These are phyloP conservation scores for Pampus argenteus DNA, from an alignment of 2,797 vertebrate species.

Conservation along the genomic window DNA sequence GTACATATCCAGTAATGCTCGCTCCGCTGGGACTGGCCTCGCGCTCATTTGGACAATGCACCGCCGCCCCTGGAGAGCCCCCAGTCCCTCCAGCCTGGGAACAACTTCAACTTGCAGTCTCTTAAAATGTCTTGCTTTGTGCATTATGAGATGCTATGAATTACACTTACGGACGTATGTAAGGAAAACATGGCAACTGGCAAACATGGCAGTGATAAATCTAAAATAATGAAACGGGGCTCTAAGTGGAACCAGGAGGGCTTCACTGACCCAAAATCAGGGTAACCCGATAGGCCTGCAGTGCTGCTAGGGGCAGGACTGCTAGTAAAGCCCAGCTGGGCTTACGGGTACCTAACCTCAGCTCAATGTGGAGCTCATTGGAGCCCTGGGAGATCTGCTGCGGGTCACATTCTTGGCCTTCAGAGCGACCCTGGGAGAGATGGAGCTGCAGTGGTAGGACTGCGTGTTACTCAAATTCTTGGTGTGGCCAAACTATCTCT, in stretches of 20 bases:
- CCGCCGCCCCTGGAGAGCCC: constrained; percentile 51
- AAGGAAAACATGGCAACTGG: constrained; percentile 73
- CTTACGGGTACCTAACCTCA: constrained; percentile 45
- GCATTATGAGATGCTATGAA: constrained; percentile 76
- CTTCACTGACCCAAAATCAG: constrained; percentile 63
- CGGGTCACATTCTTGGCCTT: constrained; percentile 61
- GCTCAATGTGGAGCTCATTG: constrained; percentile 65
- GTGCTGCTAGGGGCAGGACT: constrained; percentile 60
- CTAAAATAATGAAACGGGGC: constrained; percentile 84
- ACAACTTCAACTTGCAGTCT: constrained; percentile 64
- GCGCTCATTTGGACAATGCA: constrained; percentile 43
- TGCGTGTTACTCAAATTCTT: constrained; percentile 5
- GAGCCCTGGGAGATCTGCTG: constrained; percentile 47
- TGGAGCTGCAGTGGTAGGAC: constrained; percentile 6
- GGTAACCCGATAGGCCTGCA: constrained; percentile 74
- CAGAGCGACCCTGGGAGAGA: constrained; percentile 40
- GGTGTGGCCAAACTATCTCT: background rate
- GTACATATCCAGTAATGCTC: constrained; percentile 57
- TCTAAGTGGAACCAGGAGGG: constrained; percentile 83
- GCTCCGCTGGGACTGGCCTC: constrained; percentile 36
- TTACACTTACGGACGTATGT: constrained; percentile 60
- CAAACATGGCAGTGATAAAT: constrained; percentile 83
- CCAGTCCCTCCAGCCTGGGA: constrained; percentile 69
- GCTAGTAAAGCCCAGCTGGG: constrained; percentile 69
- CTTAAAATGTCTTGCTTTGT: constrained; percentile 63